Percentiles rank a stretch among this genome's conserved stretches.
phyloP scores from a whole-genome alignment of 2,797 vertebrate genomes.

The Delichon dasypus region DNA sequence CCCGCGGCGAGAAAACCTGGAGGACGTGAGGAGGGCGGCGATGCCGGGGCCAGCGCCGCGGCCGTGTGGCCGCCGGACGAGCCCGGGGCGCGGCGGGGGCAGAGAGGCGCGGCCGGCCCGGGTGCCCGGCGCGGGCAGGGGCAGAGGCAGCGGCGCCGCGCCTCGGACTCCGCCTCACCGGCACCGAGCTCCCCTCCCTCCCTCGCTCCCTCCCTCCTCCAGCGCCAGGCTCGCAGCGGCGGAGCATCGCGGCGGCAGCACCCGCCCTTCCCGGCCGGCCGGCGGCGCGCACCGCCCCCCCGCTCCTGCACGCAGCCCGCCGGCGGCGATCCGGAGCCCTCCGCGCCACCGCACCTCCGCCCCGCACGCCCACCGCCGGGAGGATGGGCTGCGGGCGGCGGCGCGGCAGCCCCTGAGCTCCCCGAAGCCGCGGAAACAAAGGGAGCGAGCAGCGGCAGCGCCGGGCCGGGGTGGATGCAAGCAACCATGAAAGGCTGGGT shows the following conservation, averaged over 20 bases:
- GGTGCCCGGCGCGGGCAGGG: neutral
- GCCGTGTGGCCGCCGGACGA: constrained; percentile 51
- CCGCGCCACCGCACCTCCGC: constrained; percentile 48
- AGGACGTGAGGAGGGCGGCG: neutral
- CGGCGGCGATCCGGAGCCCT: constrained; percentile 28
- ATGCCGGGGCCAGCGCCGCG: neutral
- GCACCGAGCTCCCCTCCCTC: constrained; percentile 18
- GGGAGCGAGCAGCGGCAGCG: constrained; percentile 70
- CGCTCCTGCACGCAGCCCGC: constrained; percentile 3
- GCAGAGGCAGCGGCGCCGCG: neutral
- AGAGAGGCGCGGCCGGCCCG: constrained; percentile 42
- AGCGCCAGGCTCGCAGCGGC: constrained; percentile 54
- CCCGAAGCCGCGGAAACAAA: constrained; percentile 74
- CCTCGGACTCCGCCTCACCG: constrained; percentile 73
- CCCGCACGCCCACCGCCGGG: constrained; percentile 48
- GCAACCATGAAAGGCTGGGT: constrained; percentile 84
- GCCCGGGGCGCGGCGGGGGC: neutral
- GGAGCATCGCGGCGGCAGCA: constrained; percentile 42
- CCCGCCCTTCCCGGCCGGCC: constrained; percentile 59
- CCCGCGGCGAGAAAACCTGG: neutral
- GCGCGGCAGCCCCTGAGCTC: constrained; percentile 72
- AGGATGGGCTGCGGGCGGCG: constrained; percentile 82
- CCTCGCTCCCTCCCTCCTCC: neutral
- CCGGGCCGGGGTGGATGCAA: constrained; percentile 74
- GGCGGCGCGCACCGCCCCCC: neutral